phyloP scores from a whole-genome alignment of 2,888 invertebrate genomes.

The Nysson spinosus region DNA sequence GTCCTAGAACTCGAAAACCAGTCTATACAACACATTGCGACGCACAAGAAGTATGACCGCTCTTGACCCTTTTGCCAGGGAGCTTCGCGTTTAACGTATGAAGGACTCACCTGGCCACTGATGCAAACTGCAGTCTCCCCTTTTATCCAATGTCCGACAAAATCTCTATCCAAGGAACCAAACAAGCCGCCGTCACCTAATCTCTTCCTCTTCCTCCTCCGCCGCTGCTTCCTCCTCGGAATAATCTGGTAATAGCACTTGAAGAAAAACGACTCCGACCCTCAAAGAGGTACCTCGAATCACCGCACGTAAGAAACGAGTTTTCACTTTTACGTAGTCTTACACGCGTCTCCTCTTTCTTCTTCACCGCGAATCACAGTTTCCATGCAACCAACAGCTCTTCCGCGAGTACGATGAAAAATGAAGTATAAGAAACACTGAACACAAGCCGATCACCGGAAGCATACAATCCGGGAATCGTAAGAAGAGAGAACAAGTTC shows the following conservation, averaged over 20 bases:
- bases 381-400: slow-evolving; percentile 18
- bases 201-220: no score
- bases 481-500: slow-evolving; percentile 20
- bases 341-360: slow-evolving; percentile 31
- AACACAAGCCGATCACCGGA: slow-evolving; percentile 43
- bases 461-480: slow-evolving; percentile 27
- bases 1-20: slow-evolving; percentile 39
- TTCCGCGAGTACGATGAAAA: slow-evolving; percentile 12
- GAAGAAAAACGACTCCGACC: not conserved
- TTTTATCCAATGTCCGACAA: slow-evolving; percentile 22
- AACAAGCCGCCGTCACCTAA: no score
- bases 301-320: slow-evolving; percentile 40
- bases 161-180: slow-evolving; percentile 6
- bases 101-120: slow-evolving; percentile 52
- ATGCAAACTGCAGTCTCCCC: slow-evolving; percentile 34
- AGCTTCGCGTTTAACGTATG: slow-evolving; percentile 44
- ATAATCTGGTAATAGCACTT: no score
- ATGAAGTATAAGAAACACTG: slow-evolving; percentile 33
- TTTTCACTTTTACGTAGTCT: slow-evolving; percentile 55
- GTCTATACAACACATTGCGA: slow-evolving; percentile 52
- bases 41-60: slow-evolving; percentile 50
- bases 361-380: slow-evolving; percentile 34
- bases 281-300: slow-evolving; percentile 11
- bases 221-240: no score
- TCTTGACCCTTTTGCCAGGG: slow-evolving; percentile 53